phyloP scores from a whole-genome alignment of 2,113 vertebrate genomes.

The Alexandromys fortis region DNA sequence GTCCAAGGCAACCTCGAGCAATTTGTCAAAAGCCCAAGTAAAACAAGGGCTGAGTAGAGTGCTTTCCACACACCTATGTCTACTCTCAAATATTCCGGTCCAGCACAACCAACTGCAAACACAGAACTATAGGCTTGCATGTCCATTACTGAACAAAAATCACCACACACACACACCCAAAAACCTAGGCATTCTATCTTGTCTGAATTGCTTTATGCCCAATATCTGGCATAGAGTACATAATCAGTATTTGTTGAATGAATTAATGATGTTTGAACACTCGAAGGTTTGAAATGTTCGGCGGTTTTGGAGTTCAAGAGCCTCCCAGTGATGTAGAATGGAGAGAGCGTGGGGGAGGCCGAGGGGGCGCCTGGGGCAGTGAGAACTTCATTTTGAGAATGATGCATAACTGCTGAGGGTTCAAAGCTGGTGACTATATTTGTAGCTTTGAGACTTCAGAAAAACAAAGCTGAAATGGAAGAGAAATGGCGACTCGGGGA shows the following conservation, averaged over 20 bases:
- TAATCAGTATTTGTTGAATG: neutral
- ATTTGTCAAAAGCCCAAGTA: too few species aligned
- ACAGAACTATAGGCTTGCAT: too few species aligned
- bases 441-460: neutral
- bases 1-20: too few species aligned
- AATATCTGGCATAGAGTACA: neutral
- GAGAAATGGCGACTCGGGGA: neutral
- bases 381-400: neutral
- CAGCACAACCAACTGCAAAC: too few species aligned
- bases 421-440: neutral
- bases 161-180: too few species aligned
- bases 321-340: neutral
- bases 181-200: neutral
- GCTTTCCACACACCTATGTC: too few species aligned
- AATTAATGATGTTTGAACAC: neutral
- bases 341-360: neutral
- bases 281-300: neutral
- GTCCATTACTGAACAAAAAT: too few species aligned
- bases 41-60: too few species aligned
- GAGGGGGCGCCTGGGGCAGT: neutral
- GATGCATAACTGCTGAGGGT: neutral
- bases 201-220: neutral
- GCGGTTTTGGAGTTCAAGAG: neutral
- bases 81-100: too few species aligned
- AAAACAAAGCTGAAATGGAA: neutral